Percentiles rank a stretch among this genome's conserved stretches.
Evolutionary conservation across 1,140 invertebrate species (phyloP).

Genomic region (Cephus cinctus): DNA sequence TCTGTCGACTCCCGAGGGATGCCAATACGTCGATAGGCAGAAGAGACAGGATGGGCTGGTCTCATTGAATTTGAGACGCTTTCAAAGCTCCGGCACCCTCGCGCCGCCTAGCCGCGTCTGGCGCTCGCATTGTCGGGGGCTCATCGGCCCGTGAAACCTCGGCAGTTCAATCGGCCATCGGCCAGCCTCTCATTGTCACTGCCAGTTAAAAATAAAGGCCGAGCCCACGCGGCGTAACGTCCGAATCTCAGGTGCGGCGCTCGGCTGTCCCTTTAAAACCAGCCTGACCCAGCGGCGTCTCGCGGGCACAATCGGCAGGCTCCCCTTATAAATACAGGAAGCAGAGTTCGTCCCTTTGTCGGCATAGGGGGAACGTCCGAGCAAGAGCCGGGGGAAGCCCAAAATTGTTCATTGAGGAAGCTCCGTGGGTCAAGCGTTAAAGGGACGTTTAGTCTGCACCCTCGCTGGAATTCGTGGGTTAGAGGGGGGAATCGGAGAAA

Average conservation of each 20-base stretch:
- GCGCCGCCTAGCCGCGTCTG: conserved; percentile 8
- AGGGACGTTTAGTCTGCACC: neutral
- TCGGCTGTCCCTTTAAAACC: no score
- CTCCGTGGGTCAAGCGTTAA: neutral
- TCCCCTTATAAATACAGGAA: no score
- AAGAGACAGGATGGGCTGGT: conserved; percentile 35
- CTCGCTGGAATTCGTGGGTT: neutral
- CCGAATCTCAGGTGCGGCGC: neutral
- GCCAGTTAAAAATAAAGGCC: no score
- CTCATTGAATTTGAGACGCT: conserved; percentile 33
- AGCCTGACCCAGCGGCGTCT: no score
- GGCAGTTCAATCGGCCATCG: no score
- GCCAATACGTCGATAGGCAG: neutral
- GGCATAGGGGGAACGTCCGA: no score
- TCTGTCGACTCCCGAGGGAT: no score
- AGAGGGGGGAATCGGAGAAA: neutral
- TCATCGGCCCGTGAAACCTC: conserved; percentile 30
- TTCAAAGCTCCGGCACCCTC: neutral
- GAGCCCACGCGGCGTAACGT: no score
- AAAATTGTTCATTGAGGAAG: neutral
- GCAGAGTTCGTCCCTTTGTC: no score
- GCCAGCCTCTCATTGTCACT: neutral
- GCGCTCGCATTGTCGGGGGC: conserved; percentile 26
- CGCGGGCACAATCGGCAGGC: no score
- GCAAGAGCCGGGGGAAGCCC: neutral